phyloP scores from a whole-genome alignment of 2,888 invertebrate species.

The Helobdella robusta region DNA sequence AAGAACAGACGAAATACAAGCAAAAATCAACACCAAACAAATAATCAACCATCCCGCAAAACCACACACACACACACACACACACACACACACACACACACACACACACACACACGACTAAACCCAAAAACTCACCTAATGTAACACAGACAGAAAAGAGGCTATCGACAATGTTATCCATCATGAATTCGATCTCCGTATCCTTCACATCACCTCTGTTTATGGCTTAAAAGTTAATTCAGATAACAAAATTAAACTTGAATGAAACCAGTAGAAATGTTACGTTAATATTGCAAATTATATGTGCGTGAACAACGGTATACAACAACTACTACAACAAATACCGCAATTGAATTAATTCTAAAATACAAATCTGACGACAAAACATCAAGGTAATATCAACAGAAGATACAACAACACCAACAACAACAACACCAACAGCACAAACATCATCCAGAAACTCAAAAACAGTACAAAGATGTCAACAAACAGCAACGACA shows the following conservation, averaged over 20 bases:
- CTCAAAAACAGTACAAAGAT: not conserved
- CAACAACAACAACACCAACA: slow-evolving; percentile 7
- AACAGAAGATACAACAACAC: too few relatives aligned
- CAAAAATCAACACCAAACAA: not conserved
- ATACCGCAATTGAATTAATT: not conserved
- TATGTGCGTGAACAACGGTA: too few relatives aligned
- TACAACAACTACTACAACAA: too few relatives aligned
- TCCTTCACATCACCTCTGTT: slow-evolving; percentile 88
- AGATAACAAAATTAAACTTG: too few relatives aligned
- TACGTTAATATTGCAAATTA: too few relatives aligned
- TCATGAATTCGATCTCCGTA: slow-evolving; percentile 83
- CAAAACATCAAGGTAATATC: slow-evolving; percentile 6
- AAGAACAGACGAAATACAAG: not conserved
- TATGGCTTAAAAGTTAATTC: slow-evolving; percentile 65
- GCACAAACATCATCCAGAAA: not conserved
- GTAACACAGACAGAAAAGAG: slow-evolving; percentile 96
- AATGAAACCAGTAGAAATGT: too few relatives aligned
- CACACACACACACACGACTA: not conserved
- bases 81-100: not conserved
- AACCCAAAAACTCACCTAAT: slow-evolving; percentile 58
- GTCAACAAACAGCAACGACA: not conserved
- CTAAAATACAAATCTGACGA: not conserved
- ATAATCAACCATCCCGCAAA: not conserved
- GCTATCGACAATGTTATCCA: slow-evolving; percentile 88
- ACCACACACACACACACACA: not conserved